Evolutionary conservation across 1,140 invertebrate species (phyloP).

Genomic region (Caenorhabditis briggsae): DNA sequence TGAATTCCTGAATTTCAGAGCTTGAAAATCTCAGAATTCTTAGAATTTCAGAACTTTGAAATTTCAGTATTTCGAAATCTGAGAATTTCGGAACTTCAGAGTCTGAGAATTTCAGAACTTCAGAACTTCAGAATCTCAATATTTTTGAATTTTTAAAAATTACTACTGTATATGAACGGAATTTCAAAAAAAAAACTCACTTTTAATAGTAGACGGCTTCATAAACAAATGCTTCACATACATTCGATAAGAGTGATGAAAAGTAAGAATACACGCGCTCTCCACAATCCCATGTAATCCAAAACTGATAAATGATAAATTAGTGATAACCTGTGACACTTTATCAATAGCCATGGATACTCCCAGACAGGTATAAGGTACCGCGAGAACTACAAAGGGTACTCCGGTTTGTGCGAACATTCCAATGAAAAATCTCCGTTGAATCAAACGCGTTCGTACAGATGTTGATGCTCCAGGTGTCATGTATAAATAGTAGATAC

Average conservation of each 20-base stretch:
- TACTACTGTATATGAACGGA: not conserved
- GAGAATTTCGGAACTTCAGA: too few species aligned
- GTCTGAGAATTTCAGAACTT: too few species aligned
- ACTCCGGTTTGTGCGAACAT: not conserved
- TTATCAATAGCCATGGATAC: not conserved
- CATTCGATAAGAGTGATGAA: not conserved
- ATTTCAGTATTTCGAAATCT: too few species aligned
- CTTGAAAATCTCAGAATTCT: too few species aligned
- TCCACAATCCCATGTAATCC: not conserved
- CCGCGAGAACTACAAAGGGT: not conserved
- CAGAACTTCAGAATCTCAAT: too few species aligned
- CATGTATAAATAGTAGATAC: conserved; percentile 2
- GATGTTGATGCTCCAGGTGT: not conserved
- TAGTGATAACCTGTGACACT: not conserved
- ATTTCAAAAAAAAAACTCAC: not conserved
- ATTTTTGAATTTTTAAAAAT: too few species aligned
- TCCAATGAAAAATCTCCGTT: conserved; percentile 13
- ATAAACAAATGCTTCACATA: not conserved
- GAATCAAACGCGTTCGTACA: not conserved
- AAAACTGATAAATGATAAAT: conserved; percentile 1
- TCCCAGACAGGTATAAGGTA: not conserved
- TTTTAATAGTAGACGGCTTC: not conserved
- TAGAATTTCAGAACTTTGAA: too few species aligned
- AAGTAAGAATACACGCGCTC: not conserved
- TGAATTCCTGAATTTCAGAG: too few species aligned